Evolutionary conservation across 2,888 invertebrate species (phyloP), one percentile per base, ranked within the genome.

Genomic region (Drosophila longiperda): DNA sequence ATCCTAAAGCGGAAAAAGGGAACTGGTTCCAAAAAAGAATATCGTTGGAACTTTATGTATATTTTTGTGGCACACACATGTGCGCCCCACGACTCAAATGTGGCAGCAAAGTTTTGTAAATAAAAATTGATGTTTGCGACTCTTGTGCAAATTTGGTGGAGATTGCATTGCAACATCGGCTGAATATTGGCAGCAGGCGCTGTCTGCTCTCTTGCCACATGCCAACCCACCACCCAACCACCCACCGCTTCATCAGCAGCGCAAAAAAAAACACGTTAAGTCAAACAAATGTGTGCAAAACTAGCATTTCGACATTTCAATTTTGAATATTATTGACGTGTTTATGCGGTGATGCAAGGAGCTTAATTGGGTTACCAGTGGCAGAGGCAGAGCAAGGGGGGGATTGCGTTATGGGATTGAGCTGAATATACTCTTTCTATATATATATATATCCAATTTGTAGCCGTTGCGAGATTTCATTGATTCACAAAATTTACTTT

Each of bases 291-390:
- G 80, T 87, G 78, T 76, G 78, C 80, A 64, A 86, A 88, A 88
- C 86, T 86, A 86, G 83, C 88, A 88, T 88, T 87, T 83, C 73
- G 88, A 88, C 88, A 87, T 88, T 86, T 80, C 77, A 82, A 86
- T 86, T 85, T 86, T 80, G 77, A 74, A 86, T 88, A 83, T 88
- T 87, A 87, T 86, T 82, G 88, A 83, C 88, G 80, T 85, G 82
- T 78, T 88, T 87, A 74, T 74, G 64, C 58, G 49, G 62, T 20
- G 52, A 20, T 9, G 23, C 17, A 17, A 26, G 45, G 6, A 11
- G 45, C 45, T 45, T 45, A 45, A 45, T 45, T 45, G 45, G 45
- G 23, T 45, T 23, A 7, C 15, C 15, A 15, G 9, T 11, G n/a
- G n/a, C 26, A 17, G 26, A 7, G 29, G 2, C 40, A 9, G 17